A percentile compares a stretch with the other conserved stretches of the same genome.
These are phyloP conservation scores for Theristicus caerulescens DNA, from an alignment of 2,113 vertebrate genomes.

Conservation along the genomic window DNA sequence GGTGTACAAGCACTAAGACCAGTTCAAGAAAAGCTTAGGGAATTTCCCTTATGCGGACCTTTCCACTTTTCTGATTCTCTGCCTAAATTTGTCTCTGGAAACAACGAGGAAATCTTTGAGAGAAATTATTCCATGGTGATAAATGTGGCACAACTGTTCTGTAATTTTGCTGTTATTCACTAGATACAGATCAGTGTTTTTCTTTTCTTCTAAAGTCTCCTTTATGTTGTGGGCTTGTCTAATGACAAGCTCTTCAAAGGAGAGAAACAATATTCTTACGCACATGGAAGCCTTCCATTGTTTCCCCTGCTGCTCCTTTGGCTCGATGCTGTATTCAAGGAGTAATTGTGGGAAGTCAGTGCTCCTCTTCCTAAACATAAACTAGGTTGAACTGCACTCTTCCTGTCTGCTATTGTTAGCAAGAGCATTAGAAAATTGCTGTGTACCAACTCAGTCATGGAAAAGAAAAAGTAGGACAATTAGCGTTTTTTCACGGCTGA, in stretches of 20 bases:
- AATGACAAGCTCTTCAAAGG: slow-evolving; percentile 31
- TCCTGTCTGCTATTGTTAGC: slow-evolving; percentile 63
- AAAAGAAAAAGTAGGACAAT: not conserved
- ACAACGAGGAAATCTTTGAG: not conserved
- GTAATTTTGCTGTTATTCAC: not conserved
- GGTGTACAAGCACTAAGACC: not conserved
- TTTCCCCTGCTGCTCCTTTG: slow-evolving; percentile 53
- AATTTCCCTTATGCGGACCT: not conserved
- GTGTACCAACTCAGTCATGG: not conserved
- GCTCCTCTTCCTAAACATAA: slow-evolving; percentile 69
- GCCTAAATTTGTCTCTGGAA: not conserved
- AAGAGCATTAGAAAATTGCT: slow-evolving; percentile 46
- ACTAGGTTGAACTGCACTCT: slow-evolving; percentile 60
- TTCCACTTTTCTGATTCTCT: not conserved
- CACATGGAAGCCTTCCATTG: slow-evolving; percentile 44
- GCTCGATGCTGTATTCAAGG: slow-evolving; percentile 13
- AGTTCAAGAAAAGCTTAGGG: not conserved
- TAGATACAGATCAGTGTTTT: slow-evolving; percentile 28
- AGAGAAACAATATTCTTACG: slow-evolving; percentile 47
- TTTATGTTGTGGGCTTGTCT: slow-evolving; percentile 22
- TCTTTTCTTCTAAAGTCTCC: not conserved
- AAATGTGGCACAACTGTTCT: not conserved
- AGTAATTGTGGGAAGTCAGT: slow-evolving; percentile 60
- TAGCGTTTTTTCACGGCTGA: not conserved
- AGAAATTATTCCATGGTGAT: not conserved